These are phyloP conservation scores for Caenorhabditis afra DNA, from an alignment of 2,888 invertebrate species.

Conservation along the genomic window DNA sequence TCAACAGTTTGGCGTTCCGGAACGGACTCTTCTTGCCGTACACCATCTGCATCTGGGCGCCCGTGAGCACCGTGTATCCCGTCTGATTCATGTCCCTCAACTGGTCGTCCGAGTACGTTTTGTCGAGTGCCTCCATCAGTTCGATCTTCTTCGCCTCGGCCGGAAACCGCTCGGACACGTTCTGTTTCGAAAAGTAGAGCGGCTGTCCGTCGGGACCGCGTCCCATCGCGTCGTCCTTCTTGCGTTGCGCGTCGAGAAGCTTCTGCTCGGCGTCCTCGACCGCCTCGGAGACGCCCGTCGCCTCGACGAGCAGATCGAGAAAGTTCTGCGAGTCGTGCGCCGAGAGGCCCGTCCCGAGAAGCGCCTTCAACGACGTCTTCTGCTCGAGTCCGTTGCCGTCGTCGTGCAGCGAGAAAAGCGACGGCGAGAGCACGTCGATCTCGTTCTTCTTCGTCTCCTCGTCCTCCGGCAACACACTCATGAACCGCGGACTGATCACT, in stretches of 20 bases:
- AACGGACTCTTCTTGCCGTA: slow-evolving; percentile 73
- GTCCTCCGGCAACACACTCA: slow-evolving; percentile 52
- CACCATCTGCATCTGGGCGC: slow-evolving; percentile 68
- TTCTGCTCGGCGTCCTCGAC: slow-evolving; percentile 61
- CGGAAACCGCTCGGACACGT: slow-evolving; percentile 64
- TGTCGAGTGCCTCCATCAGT: slow-evolving; percentile 67
- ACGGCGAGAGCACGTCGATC: slow-evolving; percentile 48
- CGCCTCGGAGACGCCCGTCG: slow-evolving; percentile 54
- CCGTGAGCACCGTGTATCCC: slow-evolving; percentile 72
- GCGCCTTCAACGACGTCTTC: slow-evolving; percentile 36
- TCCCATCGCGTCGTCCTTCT: slow-evolving; percentile 47
- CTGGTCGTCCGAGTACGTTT: slow-evolving; percentile 67
- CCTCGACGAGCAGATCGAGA: slow-evolving; percentile 53
- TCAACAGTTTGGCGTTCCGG: slow-evolving; percentile 60
- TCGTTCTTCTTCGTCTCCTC: slow-evolving; percentile 31
- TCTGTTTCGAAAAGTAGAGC: slow-evolving; percentile 75
- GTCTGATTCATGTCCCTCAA: slow-evolving; percentile 70
- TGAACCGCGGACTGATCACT: slow-evolving; percentile 57
- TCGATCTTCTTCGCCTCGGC: slow-evolving; percentile 71
- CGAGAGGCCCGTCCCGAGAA: slow-evolving; percentile 18
- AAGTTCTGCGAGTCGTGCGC: slow-evolving; percentile 45
- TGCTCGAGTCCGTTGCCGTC: slow-evolving; percentile 38
- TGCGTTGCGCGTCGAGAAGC: slow-evolving; percentile 33
- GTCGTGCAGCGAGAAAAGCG: slow-evolving; percentile 50
- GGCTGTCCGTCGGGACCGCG: slow-evolving; percentile 63